Conservation (phyloP, 2,113 vertebrate genomes). For the Cheirogaleus medius region DNA sequence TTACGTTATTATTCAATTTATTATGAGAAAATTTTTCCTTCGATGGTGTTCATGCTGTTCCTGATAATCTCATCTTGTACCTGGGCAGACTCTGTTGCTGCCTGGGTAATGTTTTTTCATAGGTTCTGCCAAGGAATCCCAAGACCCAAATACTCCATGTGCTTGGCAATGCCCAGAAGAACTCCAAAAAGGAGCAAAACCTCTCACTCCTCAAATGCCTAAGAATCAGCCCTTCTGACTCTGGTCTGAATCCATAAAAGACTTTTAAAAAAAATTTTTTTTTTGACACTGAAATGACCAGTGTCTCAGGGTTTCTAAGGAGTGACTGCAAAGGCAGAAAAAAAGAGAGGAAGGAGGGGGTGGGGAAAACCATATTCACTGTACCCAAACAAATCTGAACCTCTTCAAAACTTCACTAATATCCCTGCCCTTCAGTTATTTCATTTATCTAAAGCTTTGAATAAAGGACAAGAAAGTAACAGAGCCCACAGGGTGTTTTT, state of each 20-base stretch:
- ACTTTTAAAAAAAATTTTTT: neutral
- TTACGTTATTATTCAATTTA: neutral
- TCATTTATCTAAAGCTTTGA: neutral
- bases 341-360: neutral
- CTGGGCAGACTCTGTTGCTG: neutral
- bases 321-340: neutral
- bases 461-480: neutral
- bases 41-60: neutral
- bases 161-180: neutral
- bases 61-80: neutral
- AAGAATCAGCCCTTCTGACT: neutral
- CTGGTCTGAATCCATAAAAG: neutral
- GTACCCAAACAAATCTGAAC: neutral
- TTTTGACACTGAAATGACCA: neutral
- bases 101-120: neutral
- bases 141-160: neutral
- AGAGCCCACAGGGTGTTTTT: slow-evolving; percentile 10
- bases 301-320: neutral
- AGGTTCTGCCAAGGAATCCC: neutral
- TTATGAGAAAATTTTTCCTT: neutral
- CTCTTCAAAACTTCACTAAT: neutral
- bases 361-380: neutral
- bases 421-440: neutral
- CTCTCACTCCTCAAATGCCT: neutral
- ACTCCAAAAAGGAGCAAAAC: neutral